Evolutionary conservation across 2,888 invertebrate species (phyloP), one percentile per base, ranked within the genome.

Genomic region (Schizaphis graminum): DNA sequence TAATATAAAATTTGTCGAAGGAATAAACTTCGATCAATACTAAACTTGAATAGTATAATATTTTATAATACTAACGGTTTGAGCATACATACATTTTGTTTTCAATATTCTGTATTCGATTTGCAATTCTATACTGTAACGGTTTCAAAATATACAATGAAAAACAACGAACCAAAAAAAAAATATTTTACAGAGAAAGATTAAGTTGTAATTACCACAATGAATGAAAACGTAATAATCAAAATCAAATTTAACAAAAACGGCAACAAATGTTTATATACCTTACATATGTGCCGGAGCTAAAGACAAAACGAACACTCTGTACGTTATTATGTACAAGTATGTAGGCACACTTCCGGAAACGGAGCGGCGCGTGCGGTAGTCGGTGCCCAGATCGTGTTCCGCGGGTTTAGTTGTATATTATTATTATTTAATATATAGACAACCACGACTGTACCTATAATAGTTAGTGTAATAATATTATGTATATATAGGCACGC

Each of bases 361-460:
- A 87, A 87, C 87, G 49, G n/a, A 47, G n/a, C 87, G 77, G 35
- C 77, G 87, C 47, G 87, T 47, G 87, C 87, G 87, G 87, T 47
- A 49, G 87, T 87, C 49, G 49, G 86, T 86, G 86, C 28, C 44
- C 77, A 77, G 47, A 86, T 49, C 87, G 87, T 87, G 86, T 77
- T 86, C 86, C 47, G 87, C 49, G 87, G 21, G 87, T 35, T 35
- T 77, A 35, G 77, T 77, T 77, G 35, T 77, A 77, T 77, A 77
- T 77, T 77, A 77, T 77, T 77, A 77, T 77, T 77, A 77, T 77
- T 77, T 77, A 77, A 35, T 77, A 41, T 77, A 77, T 77, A 21
- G 77, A 77, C 77, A 35, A 77, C 77, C 77, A 77, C 35, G 77
- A 77, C 77, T 41, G 77, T 77, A 35, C 35, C 77, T 77, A 77